A percentile compares a stretch with the other conserved stretches of the same genome.
phyloP scores from a whole-genome alignment of 2,888 invertebrate genomes.

The Tipula lateralis region DNA sequence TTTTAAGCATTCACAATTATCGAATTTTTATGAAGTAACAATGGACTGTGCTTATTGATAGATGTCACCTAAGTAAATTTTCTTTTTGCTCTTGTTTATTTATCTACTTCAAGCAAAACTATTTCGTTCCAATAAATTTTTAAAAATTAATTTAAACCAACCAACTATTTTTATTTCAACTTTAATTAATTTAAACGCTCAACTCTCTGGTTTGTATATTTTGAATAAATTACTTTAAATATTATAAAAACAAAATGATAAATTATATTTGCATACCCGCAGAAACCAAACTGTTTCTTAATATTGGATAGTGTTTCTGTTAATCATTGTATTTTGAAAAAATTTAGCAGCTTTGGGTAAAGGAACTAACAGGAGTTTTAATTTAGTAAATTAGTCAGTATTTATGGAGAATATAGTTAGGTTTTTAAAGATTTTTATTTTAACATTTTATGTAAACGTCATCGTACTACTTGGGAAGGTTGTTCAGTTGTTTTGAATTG shows the following conservation, averaged over 20 bases:
- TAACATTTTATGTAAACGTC: conserved; percentile 6
- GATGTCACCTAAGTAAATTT: not conserved
- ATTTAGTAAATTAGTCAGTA: not conserved
- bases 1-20: not conserved
- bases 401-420: not conserved
- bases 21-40: not conserved
- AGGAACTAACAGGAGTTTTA: not conserved
- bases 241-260: not conserved
- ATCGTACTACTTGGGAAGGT: not conserved
- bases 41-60: not conserved
- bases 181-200: not conserved
- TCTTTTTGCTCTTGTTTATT: conserved; percentile 24
- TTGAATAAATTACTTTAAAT: not conserved
- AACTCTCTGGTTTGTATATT: not conserved
- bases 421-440: not conserved
- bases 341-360: not conserved
- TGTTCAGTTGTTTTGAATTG: not conserved
- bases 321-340: not conserved
- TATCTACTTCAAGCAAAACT: not conserved
- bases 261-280: not conserved
- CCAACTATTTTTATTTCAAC: not conserved
- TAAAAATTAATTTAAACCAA: not conserved
- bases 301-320: not conserved
- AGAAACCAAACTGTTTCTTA: not conserved
- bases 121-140: not conserved